Conservation (phyloP, 2,113 vertebrate genomes). For the Okapia johnstoni region DNA sequence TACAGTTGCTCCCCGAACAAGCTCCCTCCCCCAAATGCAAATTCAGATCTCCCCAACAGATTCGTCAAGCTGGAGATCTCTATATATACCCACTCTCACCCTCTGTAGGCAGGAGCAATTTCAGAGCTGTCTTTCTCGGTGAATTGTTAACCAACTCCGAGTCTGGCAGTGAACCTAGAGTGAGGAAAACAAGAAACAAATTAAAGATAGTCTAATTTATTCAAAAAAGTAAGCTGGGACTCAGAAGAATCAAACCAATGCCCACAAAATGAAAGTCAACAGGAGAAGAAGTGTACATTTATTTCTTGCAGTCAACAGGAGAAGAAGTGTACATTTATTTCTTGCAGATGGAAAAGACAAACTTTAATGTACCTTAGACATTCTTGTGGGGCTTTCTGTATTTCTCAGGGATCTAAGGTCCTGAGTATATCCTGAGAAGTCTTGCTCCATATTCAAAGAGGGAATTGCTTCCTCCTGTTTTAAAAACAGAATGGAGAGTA, state of each 20-base stretch:
- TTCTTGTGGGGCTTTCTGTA: background rate
- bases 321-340: background rate
- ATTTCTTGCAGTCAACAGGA: background rate
- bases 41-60: background rate
- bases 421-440: background rate
- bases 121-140: background rate
- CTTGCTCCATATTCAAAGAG: background rate
- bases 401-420: background rate
- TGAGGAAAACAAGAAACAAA: conserved; percentile 12
- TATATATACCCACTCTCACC: background rate
- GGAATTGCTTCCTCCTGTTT: background rate
- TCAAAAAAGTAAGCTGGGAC: conserved; percentile 30
- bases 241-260: background rate
- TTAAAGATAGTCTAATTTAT: conserved; percentile 29
- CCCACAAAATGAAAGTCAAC: background rate
- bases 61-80: background rate
- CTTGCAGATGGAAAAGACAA: background rate
- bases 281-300: background rate
- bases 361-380: background rate
- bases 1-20: background rate
- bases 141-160: background rate
- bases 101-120: background rate
- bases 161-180: background rate
- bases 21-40: background rate
- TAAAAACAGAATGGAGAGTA: background rate